Percentiles rank a stretch among this genome's conserved stretches.
phyloP scores from a whole-genome alignment of 2,113 vertebrate species.

The Loxodonta africana region DNA sequence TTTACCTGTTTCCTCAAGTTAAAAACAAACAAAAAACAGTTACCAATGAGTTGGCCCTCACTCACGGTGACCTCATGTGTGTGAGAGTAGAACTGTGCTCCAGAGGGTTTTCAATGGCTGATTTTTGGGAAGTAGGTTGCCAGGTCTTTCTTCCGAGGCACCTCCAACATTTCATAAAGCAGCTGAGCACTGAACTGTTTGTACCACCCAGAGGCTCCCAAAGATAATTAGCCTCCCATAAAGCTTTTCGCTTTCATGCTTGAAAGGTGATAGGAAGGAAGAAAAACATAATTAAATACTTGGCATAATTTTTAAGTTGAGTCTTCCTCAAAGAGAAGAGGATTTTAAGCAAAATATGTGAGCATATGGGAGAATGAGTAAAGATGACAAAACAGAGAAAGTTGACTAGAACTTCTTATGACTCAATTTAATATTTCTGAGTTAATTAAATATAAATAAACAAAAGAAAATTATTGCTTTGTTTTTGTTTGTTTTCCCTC shows the following conservation, averaged over 20 bases:
- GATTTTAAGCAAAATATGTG: neutral
- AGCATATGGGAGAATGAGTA: neutral
- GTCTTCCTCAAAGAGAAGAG: neutral
- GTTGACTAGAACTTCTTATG: neutral
- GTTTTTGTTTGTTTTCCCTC: slow-evolving; percentile 7
- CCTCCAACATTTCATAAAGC: neutral
- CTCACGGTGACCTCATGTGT: neutral
- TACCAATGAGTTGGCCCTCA: neutral
- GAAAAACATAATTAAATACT: neutral
- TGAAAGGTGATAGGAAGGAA: neutral
- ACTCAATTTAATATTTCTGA: neutral
- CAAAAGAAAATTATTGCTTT: neutral
- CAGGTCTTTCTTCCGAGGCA: neutral
- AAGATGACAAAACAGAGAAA: neutral
- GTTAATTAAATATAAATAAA: neutral
- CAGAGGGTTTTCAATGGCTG: neutral
- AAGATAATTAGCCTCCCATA: neutral
- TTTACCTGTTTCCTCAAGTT: neutral
- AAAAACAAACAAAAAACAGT: neutral
- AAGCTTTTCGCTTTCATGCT: neutral
- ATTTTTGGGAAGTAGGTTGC: neutral
- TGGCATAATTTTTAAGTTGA: neutral
- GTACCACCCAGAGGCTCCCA: neutral
- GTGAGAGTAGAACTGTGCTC: neutral
- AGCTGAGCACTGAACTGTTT: neutral